Evolutionary conservation across 2,888 invertebrate species (phyloP).

Genomic region (Latrodectus hesperus): DNA sequence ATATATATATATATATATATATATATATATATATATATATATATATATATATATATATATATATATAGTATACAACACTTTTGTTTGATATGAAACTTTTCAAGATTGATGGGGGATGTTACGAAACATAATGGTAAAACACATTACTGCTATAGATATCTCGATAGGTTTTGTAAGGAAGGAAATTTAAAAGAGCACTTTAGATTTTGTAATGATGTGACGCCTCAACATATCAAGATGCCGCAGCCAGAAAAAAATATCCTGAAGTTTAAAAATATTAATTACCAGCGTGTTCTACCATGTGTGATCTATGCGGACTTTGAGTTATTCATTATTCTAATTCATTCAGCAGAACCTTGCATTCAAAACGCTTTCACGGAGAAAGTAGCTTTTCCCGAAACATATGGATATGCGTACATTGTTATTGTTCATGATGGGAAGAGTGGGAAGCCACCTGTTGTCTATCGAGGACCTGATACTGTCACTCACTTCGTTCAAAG

Average conservation of each 20-base stretch:
- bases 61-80: neutral
- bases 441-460: neutral
- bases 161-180: neutral
- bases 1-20: too few relatives aligned
- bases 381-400: neutral
- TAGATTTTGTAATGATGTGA: too few relatives aligned
- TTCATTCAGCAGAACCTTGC: too few relatives aligned
- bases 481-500: neutral
- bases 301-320: too few relatives aligned
- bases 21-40: too few relatives aligned
- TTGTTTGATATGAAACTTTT: neutral
- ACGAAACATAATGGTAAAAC: neutral
- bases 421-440: neutral
- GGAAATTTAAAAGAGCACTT: too few relatives aligned
- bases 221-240: too few relatives aligned
- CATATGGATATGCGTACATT: neutral
- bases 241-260: too few relatives aligned
- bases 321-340: neutral
- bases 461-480: neutral
- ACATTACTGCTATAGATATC: neutral
- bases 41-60: too few relatives aligned
- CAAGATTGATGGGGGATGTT: neutral
- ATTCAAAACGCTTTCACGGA: too few relatives aligned
- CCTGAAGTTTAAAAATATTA: too few relatives aligned
- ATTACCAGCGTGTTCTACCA: too few relatives aligned